phyloP scores from a whole-genome alignment of 2,113 vertebrate species.

The Aegotheles bennettii region DNA sequence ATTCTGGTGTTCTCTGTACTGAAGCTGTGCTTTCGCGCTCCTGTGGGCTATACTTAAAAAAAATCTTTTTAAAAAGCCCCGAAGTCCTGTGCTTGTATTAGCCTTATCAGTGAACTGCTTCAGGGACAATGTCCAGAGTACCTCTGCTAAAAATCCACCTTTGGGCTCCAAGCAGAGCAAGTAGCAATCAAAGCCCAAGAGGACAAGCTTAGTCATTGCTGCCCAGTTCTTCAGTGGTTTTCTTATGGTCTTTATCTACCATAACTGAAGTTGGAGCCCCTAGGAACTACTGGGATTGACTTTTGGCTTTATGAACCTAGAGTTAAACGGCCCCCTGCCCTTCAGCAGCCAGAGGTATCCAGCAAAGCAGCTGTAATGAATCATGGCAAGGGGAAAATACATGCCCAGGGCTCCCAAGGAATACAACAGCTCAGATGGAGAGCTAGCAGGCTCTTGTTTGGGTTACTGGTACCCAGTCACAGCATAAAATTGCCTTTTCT shows the following conservation, averaged over 20 bases:
- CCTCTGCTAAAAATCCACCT: background rate
- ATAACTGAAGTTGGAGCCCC: background rate
- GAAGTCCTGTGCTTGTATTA: background rate
- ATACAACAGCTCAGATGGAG: background rate
- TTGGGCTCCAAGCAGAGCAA: background rate
- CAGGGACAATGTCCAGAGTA: background rate
- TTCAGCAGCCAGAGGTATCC: background rate
- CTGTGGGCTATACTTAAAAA: background rate
- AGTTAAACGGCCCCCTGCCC: background rate
- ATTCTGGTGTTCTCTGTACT: background rate
- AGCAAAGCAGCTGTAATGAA: background rate
- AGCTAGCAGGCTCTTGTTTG: background rate
- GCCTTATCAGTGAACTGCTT: background rate
- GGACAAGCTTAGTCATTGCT: background rate
- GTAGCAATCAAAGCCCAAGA: background rate
- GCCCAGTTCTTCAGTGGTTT: background rate
- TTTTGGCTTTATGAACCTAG: background rate
- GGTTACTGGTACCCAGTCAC: background rate
- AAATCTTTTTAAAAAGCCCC: background rate
- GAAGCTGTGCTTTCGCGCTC: background rate
- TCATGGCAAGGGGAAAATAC: background rate
- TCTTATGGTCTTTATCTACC: background rate
- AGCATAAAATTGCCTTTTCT: background rate
- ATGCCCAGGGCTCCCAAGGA: rapidly evolving
- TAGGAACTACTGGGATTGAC: background rate